Conservation (phyloP, 2,797 vertebrate genomes). For the Halcyon smyrnensis region DNA sequence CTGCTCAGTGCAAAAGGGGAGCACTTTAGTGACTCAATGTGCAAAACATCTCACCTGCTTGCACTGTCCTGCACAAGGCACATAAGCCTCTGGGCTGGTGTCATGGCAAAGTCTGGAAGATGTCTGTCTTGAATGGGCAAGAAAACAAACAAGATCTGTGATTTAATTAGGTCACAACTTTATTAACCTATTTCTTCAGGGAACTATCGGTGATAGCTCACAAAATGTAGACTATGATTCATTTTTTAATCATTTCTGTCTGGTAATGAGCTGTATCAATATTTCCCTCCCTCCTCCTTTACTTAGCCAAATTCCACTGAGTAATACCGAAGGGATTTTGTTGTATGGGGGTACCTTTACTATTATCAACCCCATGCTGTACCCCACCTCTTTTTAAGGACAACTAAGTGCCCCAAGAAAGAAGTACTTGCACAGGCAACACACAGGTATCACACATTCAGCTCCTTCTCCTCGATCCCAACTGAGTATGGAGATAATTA, state of each 20-base stretch:
- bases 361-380: background rate
- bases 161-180: slow-evolving; percentile 50
- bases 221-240: background rate
- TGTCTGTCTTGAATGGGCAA: background rate
- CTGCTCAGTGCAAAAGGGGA: background rate
- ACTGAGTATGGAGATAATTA: background rate
- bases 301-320: background rate
- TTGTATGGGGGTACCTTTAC: too few relatives aligned
- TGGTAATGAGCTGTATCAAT: background rate
- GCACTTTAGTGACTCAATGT: rapidly evolving
- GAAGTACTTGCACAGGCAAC: background rate
- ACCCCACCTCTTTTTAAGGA: background rate
- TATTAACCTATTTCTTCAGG: slow-evolving; percentile 49
- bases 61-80: background rate
- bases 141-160: background rate
- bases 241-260: slow-evolving; percentile 52
- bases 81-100: background rate
- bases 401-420: background rate
- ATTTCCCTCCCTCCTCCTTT: background rate
- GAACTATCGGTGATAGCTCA: background rate
- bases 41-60: background rate
- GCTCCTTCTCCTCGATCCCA: background rate
- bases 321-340: background rate
- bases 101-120: background rate
- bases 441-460: background rate